phyloP scores from a whole-genome alignment of 2,113 vertebrate genomes.

The Cephalopterus ornatus region DNA sequence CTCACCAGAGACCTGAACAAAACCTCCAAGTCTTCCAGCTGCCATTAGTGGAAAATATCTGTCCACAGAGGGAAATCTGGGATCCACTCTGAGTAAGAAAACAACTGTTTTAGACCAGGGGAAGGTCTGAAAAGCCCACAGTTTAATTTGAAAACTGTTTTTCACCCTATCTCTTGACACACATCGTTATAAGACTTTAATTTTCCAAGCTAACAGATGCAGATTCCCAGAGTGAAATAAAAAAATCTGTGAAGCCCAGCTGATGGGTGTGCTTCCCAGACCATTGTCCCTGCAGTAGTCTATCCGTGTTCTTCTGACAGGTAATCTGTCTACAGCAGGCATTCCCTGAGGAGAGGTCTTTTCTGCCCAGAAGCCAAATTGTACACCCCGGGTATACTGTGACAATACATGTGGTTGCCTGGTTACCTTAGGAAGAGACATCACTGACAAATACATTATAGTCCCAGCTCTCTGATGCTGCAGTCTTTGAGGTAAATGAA shows the following conservation, averaged over 20 bases:
- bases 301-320: neutral
- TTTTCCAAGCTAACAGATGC: neutral
- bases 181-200: neutral
- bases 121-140: neutral
- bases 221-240: neutral
- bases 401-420: neutral
- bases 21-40: neutral
- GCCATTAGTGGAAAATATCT: neutral
- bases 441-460: neutral
- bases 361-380: neutral
- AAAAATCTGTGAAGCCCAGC: neutral
- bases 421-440: neutral
- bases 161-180: neutral
- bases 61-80: neutral
- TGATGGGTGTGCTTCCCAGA: neutral
- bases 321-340: neutral
- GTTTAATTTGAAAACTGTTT: neutral
- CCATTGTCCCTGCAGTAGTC: rapidly evolving
- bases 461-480: neutral
- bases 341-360: neutral
- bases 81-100: neutral
- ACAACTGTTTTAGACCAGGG: neutral
- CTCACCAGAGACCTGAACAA: neutral
- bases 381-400: neutral
- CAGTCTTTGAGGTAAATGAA: neutral